Evolutionary conservation across 2,797 vertebrate genomes (phyloP).

Genomic region (Anas capensis): DNA sequence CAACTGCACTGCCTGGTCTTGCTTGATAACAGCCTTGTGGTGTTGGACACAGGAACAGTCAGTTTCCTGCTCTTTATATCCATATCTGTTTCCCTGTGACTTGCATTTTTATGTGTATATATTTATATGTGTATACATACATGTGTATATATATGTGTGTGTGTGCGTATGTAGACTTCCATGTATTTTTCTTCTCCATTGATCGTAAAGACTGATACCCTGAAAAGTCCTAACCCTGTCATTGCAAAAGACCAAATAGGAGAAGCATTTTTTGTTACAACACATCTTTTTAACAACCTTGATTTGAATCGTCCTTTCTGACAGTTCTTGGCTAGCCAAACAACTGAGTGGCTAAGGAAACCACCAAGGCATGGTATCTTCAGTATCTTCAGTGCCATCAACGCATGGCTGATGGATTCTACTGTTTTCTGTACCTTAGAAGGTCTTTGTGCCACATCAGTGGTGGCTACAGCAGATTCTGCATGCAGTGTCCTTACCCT

Average conservation of each 20-base stretch:
- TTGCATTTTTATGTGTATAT: not conserved
- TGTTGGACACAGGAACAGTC: not conserved
- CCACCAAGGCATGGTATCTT: not conserved
- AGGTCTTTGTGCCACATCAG: not conserved
- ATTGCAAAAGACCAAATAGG: not conserved
- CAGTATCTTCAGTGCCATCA: not conserved
- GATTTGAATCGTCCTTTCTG: not conserved
- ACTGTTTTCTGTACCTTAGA: not conserved
- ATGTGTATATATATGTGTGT: not conserved
- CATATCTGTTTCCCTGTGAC: not conserved
- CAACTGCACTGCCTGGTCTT: not conserved
- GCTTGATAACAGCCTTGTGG: not conserved
- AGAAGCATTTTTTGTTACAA: not conserved
- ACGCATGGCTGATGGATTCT: not conserved
- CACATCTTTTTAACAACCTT: not conserved
- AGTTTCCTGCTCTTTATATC: not conserved
- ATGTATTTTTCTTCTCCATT: not conserved
- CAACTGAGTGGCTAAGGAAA: not conserved
- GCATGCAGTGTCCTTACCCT: not conserved
- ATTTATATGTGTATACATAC: not conserved
- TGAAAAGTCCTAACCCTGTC: not conserved
- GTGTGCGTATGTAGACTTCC: fast-evolving
- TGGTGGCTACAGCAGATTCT: not conserved
- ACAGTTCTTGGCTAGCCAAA: not conserved
- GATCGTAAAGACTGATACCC: not conserved